phyloP scores from a whole-genome alignment of 2,888 invertebrate genomes.

The Holacanthella duospinosa region DNA sequence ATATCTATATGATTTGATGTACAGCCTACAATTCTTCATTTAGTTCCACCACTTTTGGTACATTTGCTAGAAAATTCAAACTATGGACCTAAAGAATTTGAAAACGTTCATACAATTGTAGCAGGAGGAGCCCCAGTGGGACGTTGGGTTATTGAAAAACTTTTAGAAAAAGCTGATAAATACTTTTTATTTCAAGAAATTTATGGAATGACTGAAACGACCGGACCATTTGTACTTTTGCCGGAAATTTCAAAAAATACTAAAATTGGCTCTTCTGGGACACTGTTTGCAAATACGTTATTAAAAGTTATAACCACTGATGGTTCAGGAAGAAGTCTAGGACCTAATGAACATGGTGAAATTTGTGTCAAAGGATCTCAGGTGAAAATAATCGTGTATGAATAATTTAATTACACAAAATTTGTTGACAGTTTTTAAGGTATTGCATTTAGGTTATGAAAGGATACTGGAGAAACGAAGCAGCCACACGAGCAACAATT shows the following conservation, averaged over 20 bases:
- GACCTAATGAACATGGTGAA: slow-evolving; percentile 58
- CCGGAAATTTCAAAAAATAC: slow-evolving; percentile 38
- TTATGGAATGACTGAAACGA: slow-evolving; percentile 41
- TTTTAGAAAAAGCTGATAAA: slow-evolving; percentile 14
- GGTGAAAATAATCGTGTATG: too few relatives aligned
- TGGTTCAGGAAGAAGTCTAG: slow-evolving; percentile 48
- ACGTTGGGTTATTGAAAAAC: slow-evolving; percentile 47
- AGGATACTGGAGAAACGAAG: slow-evolving; percentile 65
- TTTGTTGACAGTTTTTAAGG: too few relatives aligned
- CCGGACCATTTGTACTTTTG: slow-evolving; percentile 38
- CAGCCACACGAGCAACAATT: slow-evolving; percentile 60
- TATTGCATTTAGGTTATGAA: slow-evolving; percentile 73
- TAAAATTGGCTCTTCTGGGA: slow-evolving; percentile 44
- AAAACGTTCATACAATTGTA: neutral
- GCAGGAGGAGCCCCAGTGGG: slow-evolving; percentile 53
- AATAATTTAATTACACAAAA: too few relatives aligned
- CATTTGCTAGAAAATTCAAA: neutral
- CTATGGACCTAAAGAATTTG: neutral
- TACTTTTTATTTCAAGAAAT: slow-evolving; percentile 18
- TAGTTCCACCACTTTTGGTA: neutral
- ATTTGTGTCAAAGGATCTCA: slow-evolving; percentile 62
- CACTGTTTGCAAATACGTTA: slow-evolving; percentile 44
- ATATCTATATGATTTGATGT: too few relatives aligned
- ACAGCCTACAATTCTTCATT: neutral
- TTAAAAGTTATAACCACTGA: slow-evolving; percentile 53